phyloP scores from a whole-genome alignment of 2,797 vertebrate species.

The Lacerta agilis region DNA sequence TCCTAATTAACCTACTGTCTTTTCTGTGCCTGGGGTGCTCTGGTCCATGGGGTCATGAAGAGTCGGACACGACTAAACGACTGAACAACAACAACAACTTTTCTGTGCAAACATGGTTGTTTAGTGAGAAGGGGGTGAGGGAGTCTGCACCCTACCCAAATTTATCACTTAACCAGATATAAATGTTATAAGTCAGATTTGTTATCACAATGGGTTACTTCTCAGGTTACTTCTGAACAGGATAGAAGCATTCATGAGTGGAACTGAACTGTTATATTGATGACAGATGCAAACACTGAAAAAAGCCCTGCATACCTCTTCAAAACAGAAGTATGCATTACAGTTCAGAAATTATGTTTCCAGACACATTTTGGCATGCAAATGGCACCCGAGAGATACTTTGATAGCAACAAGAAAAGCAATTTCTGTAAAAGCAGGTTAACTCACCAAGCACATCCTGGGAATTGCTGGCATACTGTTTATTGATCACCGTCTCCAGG shows the following conservation, averaged over 20 bases:
- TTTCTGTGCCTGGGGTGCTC: no score
- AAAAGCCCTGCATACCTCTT: not conserved
- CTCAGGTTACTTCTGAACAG: not conserved
- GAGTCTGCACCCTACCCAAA: not conserved
- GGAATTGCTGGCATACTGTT: conserved; percentile 80
- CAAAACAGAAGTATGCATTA: not conserved
- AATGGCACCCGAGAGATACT: not conserved
- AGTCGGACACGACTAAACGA: no score
- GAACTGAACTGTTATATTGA: not conserved
- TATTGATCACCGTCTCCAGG: conserved; percentile 84
- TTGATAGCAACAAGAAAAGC: not conserved
- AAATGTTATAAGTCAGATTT: not conserved
- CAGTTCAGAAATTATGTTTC: not conserved
- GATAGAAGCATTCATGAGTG: not conserved
- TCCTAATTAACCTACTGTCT: not conserved
- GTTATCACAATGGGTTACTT: not conserved
- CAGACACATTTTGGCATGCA: not conserved
- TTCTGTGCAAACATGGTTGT: not conserved
- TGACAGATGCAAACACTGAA: not conserved
- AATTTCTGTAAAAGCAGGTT: not conserved
- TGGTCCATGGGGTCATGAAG: no score
- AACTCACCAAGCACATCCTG: conserved; percentile 88
- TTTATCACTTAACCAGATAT: not conserved
- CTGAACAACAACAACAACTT: no score
- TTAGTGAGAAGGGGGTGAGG: not conserved